These are phyloP conservation scores for Aurelia sp. DNA, from an alignment of 30 jellyfish, hydroid and myxozoan species.

Conservation along the genomic window DNA sequence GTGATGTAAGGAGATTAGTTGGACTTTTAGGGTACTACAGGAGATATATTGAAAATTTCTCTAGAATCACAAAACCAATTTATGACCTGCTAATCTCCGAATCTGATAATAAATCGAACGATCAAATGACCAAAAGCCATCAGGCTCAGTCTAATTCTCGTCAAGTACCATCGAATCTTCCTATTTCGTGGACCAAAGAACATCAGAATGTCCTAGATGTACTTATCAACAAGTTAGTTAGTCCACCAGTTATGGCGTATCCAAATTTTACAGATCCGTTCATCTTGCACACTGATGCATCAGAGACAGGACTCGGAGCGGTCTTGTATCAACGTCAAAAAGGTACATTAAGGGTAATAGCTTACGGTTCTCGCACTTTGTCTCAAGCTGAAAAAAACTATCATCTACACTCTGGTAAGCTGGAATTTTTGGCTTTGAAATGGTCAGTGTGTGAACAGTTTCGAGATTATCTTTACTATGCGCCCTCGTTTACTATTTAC, in stretches of 20 bases:
- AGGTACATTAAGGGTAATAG: slow-evolving; percentile 27
- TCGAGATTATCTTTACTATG: slow-evolving; percentile 51
- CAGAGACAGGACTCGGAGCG: slow-evolving; percentile 52
- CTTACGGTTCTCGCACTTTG: slow-evolving; percentile 47
- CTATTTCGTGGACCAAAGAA: slow-evolving; percentile 23
- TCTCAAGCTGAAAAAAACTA: slow-evolving; percentile 47
- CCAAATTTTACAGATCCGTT: slow-evolving; percentile 38
- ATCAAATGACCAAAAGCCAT: background rate
- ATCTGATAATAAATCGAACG: background rate
- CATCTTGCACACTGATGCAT: slow-evolving; percentile 56
- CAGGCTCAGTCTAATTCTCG: background rate
- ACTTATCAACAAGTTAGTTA: slow-evolving; percentile 1
- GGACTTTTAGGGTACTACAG: slow-evolving; percentile 40
- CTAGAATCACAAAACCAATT: slow-evolving; percentile 34
- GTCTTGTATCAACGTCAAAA: slow-evolving; percentile 32
- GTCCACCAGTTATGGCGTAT: slow-evolving; percentile 49
- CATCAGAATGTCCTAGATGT: slow-evolving; percentile 8
- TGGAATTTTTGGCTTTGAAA: slow-evolving; percentile 57
- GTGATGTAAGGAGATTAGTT: slow-evolving; percentile 21
- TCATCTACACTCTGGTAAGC: slow-evolving; percentile 54
- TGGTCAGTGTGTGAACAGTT: slow-evolving; percentile 72
- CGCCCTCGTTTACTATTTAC: slow-evolving; percentile 40
- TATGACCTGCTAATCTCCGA: slow-evolving; percentile 6
- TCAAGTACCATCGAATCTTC: slow-evolving; percentile 14
- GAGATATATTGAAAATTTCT: slow-evolving; percentile 26